Percentiles rank a stretch among this genome's conserved stretches.
phyloP scores from a whole-genome alignment of 2,888 invertebrate species.

The Carpatolechia fugitivella region DNA sequence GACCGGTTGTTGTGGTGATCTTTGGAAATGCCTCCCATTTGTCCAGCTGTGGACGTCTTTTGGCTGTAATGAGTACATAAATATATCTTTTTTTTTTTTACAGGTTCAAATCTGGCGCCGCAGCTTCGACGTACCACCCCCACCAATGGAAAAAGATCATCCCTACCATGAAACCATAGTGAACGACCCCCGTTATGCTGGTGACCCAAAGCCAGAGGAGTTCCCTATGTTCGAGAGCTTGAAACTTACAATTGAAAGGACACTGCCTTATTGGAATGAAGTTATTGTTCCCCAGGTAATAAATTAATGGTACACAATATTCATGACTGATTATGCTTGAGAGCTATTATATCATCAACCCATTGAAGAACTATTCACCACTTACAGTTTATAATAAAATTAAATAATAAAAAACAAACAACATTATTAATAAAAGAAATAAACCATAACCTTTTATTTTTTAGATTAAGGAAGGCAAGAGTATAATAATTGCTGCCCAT shows the following conservation, averaged over 20 bases:
- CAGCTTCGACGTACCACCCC: slow-evolving; percentile 90
- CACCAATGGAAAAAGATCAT: slow-evolving; percentile 87
- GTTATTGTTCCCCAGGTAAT: slow-evolving; percentile 84
- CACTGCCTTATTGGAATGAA: slow-evolving; percentile 92
- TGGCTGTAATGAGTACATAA: too few species aligned
- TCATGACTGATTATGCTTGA: too few species aligned
- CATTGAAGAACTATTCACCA: too few species aligned
- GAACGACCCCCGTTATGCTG: slow-evolving; percentile 86
- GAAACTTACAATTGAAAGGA: slow-evolving; percentile 88
- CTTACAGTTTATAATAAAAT: too few species aligned
- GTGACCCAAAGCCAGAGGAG: slow-evolving; percentile 84
- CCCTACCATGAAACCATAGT: slow-evolving; percentile 87
- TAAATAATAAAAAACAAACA: too few species aligned
- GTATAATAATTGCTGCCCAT: slow-evolving; percentile 90
- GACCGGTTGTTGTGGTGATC: too few species aligned
- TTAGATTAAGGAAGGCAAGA: slow-evolving; percentile 88
- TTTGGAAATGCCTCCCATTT: too few species aligned
- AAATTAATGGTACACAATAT: background rate
- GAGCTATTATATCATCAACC: too few species aligned
- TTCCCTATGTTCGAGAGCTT: slow-evolving; percentile 92
- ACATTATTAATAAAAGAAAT: too few species aligned
- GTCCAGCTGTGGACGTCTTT: too few species aligned
- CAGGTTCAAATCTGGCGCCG: slow-evolving; percentile 92
- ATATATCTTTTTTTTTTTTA: slow-evolving; percentile 8
- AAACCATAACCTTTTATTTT: too few species aligned